Evolutionary conservation across 2,888 invertebrate genomes (phyloP).

Genomic region (Danaus chrysippus): DNA sequence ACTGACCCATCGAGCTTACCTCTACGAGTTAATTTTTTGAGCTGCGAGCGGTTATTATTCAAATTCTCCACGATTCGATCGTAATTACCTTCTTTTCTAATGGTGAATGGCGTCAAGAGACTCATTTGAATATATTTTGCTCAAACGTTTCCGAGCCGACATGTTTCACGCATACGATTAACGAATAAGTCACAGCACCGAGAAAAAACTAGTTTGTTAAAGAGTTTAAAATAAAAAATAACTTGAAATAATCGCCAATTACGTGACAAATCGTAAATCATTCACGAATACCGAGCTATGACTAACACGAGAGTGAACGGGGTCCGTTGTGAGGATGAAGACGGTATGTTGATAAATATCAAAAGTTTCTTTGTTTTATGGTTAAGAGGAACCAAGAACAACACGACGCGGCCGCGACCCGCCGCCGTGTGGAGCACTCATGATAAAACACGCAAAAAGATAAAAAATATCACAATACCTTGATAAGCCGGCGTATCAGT

Average conservation of each 20-base stretch:
- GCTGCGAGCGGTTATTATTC: not conserved
- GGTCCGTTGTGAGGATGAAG: slow-evolving; percentile 1
- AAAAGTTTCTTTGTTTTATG: slow-evolving; percentile 4
- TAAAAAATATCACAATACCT: slow-evolving; percentile 27
- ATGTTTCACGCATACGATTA: too few species aligned
- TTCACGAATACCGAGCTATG: slow-evolving; percentile 3
- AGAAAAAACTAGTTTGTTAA: not conserved
- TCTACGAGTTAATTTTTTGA: not conserved
- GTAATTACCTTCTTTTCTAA: too few species aligned
- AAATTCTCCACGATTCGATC: not conserved
- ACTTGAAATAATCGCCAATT: slow-evolving; percentile 3
- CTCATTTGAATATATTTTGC: too few species aligned
- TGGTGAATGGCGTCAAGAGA: too few species aligned
- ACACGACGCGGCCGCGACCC: too few species aligned
- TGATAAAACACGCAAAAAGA: not conserved
- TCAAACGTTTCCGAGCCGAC: too few species aligned
- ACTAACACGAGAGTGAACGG: not conserved
- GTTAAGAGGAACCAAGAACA: slow-evolving; percentile 4
- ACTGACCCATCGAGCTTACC: not conserved
- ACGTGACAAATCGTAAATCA: slow-evolving; percentile 1
- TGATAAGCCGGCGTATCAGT: slow-evolving; percentile 29
- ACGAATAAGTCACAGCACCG: not conserved
- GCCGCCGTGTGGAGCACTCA: too few species aligned
- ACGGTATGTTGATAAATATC: slow-evolving; percentile 7
- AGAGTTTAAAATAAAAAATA: slow-evolving; percentile 2